A percentile compares a stretch with the other conserved stretches of the same genome.
Evolutionary conservation across 2,888 invertebrate genomes (phyloP).

Genomic region (Formica aserva): DNA sequence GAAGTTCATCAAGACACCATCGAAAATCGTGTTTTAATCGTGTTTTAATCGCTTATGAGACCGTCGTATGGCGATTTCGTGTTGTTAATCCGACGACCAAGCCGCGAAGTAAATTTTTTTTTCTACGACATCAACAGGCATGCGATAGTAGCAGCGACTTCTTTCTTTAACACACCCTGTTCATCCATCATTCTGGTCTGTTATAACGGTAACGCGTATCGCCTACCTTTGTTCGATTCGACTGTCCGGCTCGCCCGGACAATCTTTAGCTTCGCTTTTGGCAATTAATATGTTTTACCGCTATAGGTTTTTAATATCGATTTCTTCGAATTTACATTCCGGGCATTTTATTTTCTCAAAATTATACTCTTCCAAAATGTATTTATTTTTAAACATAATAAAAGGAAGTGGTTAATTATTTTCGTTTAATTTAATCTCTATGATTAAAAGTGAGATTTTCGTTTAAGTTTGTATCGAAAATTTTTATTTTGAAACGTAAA

Average conservation of each 20-base stretch:
- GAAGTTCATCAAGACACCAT: constrained; percentile 35
- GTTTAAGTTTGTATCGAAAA: not conserved
- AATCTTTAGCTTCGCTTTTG: constrained; percentile 67
- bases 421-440: not conserved
- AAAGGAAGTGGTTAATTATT: not conserved
- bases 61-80: not conserved
- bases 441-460: not conserved
- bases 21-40: constrained; percentile 24
- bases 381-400: not conserved
- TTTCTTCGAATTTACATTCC: constrained; percentile 47
- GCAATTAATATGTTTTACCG: constrained; percentile 75
- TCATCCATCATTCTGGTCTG: constrained; percentile 72
- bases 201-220: constrained; percentile 72
- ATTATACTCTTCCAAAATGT: not conserved
- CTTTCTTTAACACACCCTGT: constrained; percentile 65
- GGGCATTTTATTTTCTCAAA: not conserved
- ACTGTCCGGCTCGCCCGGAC: constrained; percentile 57
- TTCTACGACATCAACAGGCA: constrained; percentile 34
- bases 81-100: constrained; percentile 26
- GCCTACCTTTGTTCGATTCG: constrained; percentile 69
- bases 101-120: constrained; percentile 57
- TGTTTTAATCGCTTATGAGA: not conserved
- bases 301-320: constrained; percentile 68
- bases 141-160: constrained; percentile 60
- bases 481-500: not conserved